Percentiles rank a stretch among this genome's conserved stretches.
Conservation (phyloP, 1,140 invertebrate species). For the Caenorhabditis remanei region DNA sequence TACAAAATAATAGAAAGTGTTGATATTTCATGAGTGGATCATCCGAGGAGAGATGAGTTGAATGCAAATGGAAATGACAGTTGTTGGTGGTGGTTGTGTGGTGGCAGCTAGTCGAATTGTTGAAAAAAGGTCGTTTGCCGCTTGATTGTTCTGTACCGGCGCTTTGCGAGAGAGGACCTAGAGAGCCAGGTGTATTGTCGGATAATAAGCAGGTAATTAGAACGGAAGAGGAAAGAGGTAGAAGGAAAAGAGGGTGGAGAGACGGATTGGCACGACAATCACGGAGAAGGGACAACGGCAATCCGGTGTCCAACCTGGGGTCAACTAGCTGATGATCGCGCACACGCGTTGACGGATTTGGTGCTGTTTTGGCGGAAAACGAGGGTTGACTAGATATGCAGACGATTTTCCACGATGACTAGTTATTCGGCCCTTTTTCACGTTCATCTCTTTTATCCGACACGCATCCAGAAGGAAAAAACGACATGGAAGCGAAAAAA, state of each 20-base stretch:
- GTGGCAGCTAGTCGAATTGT: constrained; percentile 53
- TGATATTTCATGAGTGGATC: constrained; percentile 55
- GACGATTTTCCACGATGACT: constrained; percentile 47
- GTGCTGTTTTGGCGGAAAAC: constrained; percentile 19
- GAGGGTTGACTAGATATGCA: constrained; percentile 3
- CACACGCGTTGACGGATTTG: constrained; percentile 36
- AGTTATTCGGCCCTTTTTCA: constrained; percentile 42
- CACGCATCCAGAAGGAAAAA: constrained; percentile 1
- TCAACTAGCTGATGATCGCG: constrained; percentile 46
- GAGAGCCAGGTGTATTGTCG: constrained; percentile 55
- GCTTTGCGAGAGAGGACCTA: constrained; percentile 8
- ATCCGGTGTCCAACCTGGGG: neutral
- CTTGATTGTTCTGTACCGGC: constrained; percentile 33
- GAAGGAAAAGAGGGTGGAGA: neutral
- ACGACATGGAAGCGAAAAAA: neutral
- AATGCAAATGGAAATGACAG: neutral
- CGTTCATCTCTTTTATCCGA: constrained; percentile 10
- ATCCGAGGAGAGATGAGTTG: neutral
- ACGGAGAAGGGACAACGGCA: constrained; percentile 24
- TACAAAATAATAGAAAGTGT: constrained; percentile 45
- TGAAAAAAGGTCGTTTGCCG: constrained; percentile 52
- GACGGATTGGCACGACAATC: constrained; percentile 16
- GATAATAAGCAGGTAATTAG: constrained; percentile 56
- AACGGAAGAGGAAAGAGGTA: constrained; percentile 27
- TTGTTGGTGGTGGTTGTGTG: neutral